Evolutionary conservation across 2,797 vertebrate genomes (phyloP).

Genomic region (Caiman crocodilus): DNA sequence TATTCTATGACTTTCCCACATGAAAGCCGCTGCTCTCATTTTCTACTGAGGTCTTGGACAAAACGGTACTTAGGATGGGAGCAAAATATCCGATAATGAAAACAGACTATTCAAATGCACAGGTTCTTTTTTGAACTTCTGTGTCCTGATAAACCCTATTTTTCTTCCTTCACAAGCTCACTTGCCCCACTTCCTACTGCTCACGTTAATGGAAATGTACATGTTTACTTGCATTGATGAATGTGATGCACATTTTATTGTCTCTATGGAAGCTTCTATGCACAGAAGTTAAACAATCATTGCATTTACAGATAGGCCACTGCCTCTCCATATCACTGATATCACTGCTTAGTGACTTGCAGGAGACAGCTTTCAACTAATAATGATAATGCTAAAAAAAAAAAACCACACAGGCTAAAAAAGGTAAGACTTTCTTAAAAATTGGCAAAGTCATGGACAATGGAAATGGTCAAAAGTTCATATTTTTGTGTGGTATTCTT

Average conservation of each 20-base stretch:
- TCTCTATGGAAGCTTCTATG: not conserved
- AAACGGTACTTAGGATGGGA: not conserved
- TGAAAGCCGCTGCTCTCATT: not conserved
- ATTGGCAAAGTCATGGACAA: fast-evolving
- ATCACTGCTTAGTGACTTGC: not conserved
- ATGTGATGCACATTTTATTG: not conserved
- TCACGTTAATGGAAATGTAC: not conserved
- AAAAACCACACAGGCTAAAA: not conserved
- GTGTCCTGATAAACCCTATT: not conserved
- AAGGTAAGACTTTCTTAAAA: not conserved
- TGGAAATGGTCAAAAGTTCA: not conserved
- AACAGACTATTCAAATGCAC: not conserved
- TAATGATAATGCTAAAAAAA: not conserved
- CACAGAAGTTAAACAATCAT: not conserved
- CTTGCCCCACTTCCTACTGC: not conserved
- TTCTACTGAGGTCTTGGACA: conserved; percentile 3
- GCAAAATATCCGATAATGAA: conserved; percentile 28
- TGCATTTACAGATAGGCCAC: not conserved
- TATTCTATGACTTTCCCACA: not conserved
- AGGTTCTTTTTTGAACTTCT: not conserved
- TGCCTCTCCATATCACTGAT: not conserved
- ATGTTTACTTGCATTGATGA: not conserved
- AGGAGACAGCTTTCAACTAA: not conserved
- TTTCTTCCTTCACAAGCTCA: not conserved
- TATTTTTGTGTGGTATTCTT: not conserved